Percentiles rank a stretch among this genome's conserved stretches.
These are phyloP conservation scores for Nomada flava DNA, from an alignment of 2,888 invertebrate genomes.

Conservation along the genomic window DNA sequence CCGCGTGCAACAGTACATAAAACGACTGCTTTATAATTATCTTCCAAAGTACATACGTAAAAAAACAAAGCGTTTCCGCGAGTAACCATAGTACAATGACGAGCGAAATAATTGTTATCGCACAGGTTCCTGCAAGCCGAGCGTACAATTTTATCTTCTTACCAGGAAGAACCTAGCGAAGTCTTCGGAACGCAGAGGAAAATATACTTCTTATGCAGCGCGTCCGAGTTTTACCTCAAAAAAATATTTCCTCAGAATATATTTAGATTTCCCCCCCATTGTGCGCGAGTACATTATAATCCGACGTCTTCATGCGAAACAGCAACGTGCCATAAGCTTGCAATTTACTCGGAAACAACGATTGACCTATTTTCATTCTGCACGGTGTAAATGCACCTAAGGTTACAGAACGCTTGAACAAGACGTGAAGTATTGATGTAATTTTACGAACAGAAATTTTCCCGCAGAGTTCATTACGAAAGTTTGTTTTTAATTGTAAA, in stretches of 20 bases:
- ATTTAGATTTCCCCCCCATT: slow-evolving; percentile 37
- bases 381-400: background rate
- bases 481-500: too few species aligned
- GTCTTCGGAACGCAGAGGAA: slow-evolving; percentile 19
- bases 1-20: background rate
- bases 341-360: slow-evolving; percentile 27
- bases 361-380: slow-evolving; percentile 15
- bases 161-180: slow-evolving; percentile 9
- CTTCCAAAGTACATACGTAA: background rate
- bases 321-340: slow-evolving; percentile 23
- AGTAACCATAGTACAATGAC: slow-evolving; percentile 3
- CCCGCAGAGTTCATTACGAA: too few species aligned
- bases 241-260: slow-evolving; percentile 46
- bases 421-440: background rate
- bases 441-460: background rate
- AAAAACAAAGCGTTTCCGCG: background rate
- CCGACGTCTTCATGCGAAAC: slow-evolving; percentile 26
- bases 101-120: slow-evolving; percentile 6
- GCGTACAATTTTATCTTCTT: slow-evolving; percentile 35
- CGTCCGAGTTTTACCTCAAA: slow-evolving; percentile 20
- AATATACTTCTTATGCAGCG: slow-evolving; percentile 41
- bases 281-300: slow-evolving; percentile 37
- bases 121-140: background rate
- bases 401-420: background rate
- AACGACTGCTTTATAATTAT: background rate